phyloP scores from a whole-genome alignment of 2,888 invertebrate species.

The Rambutsinella grinnellia region DNA sequence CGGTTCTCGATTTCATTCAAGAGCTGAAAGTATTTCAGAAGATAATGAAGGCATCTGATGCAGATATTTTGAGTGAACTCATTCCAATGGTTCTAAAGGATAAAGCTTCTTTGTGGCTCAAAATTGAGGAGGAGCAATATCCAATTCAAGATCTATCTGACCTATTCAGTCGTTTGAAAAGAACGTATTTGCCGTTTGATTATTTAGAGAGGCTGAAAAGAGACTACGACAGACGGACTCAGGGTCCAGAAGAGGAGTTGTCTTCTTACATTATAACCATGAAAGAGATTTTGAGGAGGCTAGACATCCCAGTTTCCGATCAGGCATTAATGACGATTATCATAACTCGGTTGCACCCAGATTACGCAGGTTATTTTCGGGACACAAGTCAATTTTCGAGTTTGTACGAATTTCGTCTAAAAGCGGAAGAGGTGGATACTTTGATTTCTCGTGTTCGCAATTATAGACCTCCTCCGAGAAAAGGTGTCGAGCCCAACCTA shows the following conservation, averaged over 20 bases:
- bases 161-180: neutral
- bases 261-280: constrained; percentile 6
- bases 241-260: constrained; percentile 5
- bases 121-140: neutral
- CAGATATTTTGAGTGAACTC: neutral
- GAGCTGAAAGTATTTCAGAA: neutral
- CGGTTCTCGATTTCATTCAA: neutral
- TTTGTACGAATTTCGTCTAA: constrained; percentile 8
- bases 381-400: neutral
- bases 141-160: neutral
- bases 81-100: constrained; percentile 7
- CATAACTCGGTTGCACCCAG: neutral
- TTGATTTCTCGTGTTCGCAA: neutral
- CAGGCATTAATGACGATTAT: neutral
- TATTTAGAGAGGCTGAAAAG: neutral
- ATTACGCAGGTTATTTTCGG: constrained; percentile 1
- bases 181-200: constrained; percentile 2
- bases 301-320: neutral
- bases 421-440: constrained; percentile 15
- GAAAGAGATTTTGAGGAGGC: constrained; percentile 3
- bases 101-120: constrained; percentile 14
- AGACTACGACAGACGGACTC: constrained; percentile 10
- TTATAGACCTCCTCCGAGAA: constrained; percentile 5
- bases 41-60: neutral
- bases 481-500: too few species aligned